phyloP scores from a whole-genome alignment of 92 coral and sea anemone genomes.

The Palythoa caribaeorum region DNA sequence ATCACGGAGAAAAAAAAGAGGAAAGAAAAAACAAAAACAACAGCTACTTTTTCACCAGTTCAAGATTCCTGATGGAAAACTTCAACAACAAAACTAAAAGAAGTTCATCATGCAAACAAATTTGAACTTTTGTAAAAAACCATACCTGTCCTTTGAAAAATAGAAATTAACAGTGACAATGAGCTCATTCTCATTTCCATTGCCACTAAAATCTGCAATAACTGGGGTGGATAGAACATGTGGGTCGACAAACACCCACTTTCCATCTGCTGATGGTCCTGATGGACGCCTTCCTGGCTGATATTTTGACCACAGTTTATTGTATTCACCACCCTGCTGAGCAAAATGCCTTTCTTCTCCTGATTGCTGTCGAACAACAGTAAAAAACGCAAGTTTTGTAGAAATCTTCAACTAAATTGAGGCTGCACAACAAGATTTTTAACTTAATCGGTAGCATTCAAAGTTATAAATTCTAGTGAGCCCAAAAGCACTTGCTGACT shows the following conservation, averaged over 20 bases:
- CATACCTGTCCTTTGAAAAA: conserved; percentile 83
- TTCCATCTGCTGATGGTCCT: conserved; percentile 78
- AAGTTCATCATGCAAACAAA: no score
- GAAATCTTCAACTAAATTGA: no score
- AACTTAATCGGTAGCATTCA: no score
- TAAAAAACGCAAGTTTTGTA: no score
- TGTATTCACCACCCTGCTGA: conserved; percentile 15
- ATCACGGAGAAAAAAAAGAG: no score
- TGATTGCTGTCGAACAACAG: neutral
- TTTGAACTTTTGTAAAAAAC: neutral
- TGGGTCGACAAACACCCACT: conserved; percentile 80
- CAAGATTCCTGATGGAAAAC: no score
- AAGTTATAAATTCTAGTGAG: no score
- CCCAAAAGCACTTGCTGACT: no score
- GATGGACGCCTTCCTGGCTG: conserved; percentile 71
- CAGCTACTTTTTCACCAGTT: no score
- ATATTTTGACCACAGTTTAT: conserved; percentile 68
- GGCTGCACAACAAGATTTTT: no score
- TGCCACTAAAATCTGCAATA: conserved; percentile 87
- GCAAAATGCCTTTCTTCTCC: neutral
- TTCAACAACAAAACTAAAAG: no score
- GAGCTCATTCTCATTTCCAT: conserved; percentile 85
- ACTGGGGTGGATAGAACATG: conserved; percentile 94
- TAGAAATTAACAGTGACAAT: conserved; percentile 87
- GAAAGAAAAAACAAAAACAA: no score